Evolutionary conservation across 2,113 vertebrate genomes (phyloP).

Genomic region (Caracal caracal): DNA sequence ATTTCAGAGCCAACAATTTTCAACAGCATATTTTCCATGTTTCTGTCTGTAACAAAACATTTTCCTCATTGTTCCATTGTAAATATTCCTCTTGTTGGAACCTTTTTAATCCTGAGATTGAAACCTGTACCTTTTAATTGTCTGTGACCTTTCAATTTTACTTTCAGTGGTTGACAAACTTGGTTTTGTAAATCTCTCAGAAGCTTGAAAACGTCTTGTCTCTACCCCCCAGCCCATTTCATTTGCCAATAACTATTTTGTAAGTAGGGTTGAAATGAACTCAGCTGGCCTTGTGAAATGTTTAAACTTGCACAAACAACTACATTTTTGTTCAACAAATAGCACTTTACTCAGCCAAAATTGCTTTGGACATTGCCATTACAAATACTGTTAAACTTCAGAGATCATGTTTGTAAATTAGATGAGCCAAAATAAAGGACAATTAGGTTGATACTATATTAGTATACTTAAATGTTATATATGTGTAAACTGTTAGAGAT

Average conservation of each 20-base stretch:
- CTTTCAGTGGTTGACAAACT: conserved; percentile 34
- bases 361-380: conserved; percentile 70
- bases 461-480: conserved; percentile 15
- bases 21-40: conserved; percentile 80
- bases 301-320: conserved; percentile 80
- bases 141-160: conserved; percentile 39
- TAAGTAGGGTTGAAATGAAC: conserved; percentile 74
- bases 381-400: conserved; percentile 72
- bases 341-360: conserved; percentile 70
- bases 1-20: conserved; percentile 80
- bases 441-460: neutral
- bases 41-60: conserved; percentile 76
- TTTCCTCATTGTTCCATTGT: conserved; percentile 71
- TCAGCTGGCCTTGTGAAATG: conserved; percentile 75
- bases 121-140: conserved; percentile 63
- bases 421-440: conserved; percentile 70
- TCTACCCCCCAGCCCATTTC: conserved; percentile 43
- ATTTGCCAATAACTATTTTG: conserved; percentile 73
- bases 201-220: conserved; percentile 69
- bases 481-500: neutral
- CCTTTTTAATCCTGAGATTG: conserved; percentile 50
- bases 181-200: conserved; percentile 63
- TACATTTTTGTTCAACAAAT: conserved; percentile 79
- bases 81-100: conserved; percentile 66
- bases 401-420: conserved; percentile 72